Percentiles rank a stretch among this genome's conserved stretches.
phyloP scores from a whole-genome alignment of 2,888 invertebrate genomes.

The Apotomis capreana region DNA sequence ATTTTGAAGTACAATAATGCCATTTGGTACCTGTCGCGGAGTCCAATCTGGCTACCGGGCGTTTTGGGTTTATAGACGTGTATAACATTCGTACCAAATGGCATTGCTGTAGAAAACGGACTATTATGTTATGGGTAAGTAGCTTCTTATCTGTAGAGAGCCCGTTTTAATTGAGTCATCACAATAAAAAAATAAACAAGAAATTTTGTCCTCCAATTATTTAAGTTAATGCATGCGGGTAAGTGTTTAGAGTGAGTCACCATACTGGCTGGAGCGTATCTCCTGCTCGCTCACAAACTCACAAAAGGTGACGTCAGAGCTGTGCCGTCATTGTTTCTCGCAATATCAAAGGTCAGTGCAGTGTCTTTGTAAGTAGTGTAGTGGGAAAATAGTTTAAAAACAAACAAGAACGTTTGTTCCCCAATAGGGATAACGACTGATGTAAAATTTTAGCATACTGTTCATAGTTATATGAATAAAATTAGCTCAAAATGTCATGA shows the following conservation, averaged over 20 bases:
- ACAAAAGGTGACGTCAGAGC: conserved; percentile 23
- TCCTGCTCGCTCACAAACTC: conserved; percentile 21
- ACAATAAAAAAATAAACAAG: conserved; percentile 14
- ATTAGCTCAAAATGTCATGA: too few relatives aligned
- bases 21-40: too few relatives aligned
- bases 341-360: conserved; percentile 22
- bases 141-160: too few relatives aligned
- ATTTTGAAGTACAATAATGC: too few relatives aligned
- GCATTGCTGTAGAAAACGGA: too few relatives aligned
- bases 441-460: neutral
- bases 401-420: conserved; percentile 10
- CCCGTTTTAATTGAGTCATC: conserved; percentile 11
- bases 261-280: conserved; percentile 5
- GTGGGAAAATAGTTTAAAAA: conserved; percentile 11
- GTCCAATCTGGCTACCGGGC: too few relatives aligned
- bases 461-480: too few relatives aligned
- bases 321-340: conserved; percentile 11
- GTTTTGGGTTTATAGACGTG: too few relatives aligned
- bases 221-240: conserved; percentile 14
- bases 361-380: neutral
- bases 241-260: conserved; percentile 9
- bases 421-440: neutral
- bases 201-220: conserved; percentile 10
- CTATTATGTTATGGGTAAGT: too few relatives aligned
- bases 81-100: too few relatives aligned